phyloP scores from a whole-genome alignment of 2,113 vertebrate genomes.

The Picathartes gymnocephalus region DNA sequence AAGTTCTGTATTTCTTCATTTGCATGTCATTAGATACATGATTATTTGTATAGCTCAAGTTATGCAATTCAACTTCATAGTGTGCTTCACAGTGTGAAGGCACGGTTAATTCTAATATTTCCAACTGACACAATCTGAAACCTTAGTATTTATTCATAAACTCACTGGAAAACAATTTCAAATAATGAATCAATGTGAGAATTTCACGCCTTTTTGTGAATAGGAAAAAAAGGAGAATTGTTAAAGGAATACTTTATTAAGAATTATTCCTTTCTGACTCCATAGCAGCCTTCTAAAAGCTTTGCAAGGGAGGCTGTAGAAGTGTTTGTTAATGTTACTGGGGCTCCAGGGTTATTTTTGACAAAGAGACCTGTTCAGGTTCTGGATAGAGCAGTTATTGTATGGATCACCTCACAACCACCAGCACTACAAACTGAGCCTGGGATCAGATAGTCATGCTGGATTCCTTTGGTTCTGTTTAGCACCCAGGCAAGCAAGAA shows the following conservation, averaged over 20 bases:
- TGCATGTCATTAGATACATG: not conserved
- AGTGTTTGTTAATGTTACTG: not conserved
- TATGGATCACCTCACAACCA: not conserved
- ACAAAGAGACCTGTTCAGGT: not conserved
- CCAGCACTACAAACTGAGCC: not conserved
- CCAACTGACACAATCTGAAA: not conserved
- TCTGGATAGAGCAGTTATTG: not conserved
- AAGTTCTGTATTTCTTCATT: not conserved
- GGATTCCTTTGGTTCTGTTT: not conserved
- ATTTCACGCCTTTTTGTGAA: not conserved
- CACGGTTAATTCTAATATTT: not conserved
- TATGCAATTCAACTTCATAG: not conserved
- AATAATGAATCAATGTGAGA: not conserved
- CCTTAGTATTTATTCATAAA: constrained; percentile 16
- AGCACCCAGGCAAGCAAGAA: not conserved
- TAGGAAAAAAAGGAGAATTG: not conserved
- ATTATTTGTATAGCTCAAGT: not conserved
- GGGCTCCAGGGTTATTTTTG: not conserved
- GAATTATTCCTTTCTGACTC: not conserved
- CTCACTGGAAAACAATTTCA: constrained; percentile 1
- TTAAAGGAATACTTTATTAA: not conserved
- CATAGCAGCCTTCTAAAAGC: not conserved
- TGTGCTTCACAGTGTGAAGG: not conserved
- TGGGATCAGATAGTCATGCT: not conserved
- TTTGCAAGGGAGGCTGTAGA: not conserved